phyloP scores from a whole-genome alignment of 2,888 invertebrate species.

The Amblyjoppa fuscipennis region DNA sequence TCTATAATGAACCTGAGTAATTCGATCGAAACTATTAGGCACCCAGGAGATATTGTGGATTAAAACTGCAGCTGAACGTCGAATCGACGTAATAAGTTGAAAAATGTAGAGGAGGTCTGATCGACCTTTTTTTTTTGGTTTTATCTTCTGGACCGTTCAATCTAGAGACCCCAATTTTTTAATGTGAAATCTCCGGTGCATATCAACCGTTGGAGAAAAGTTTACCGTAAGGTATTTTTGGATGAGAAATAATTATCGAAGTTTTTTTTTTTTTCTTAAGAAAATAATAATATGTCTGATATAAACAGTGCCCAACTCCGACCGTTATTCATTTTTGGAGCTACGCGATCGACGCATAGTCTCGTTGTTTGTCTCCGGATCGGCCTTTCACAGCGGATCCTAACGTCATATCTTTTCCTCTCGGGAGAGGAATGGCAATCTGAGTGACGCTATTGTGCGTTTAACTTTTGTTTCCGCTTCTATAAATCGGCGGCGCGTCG shows the following conservation, averaged over 20 bases:
- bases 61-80: slow-evolving; percentile 17
- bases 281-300: slow-evolving; percentile 13
- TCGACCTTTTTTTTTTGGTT: background rate
- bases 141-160: background rate
- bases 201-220: slow-evolving; percentile 1
- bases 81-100: slow-evolving; percentile 9
- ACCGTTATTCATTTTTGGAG: background rate
- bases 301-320: slow-evolving; percentile 9
- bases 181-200: background rate
- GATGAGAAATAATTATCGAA: background rate
- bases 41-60: slow-evolving; percentile 48
- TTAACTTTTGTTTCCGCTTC: slow-evolving; percentile 32
- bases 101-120: slow-evolving; percentile 6
- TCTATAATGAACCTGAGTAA: slow-evolving; percentile 41
- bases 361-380: slow-evolving; percentile 14
- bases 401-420: slow-evolving; percentile 7
- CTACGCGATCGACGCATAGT: slow-evolving; percentile 24
- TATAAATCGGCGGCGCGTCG: slow-evolving; percentile 25
- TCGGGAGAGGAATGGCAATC: slow-evolving; percentile 7
- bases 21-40: slow-evolving; percentile 61
- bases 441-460: slow-evolving; percentile 43
- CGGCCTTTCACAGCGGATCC: slow-evolving; percentile 60
- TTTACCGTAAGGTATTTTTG: background rate
- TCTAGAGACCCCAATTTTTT: background rate
- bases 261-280: background rate